A percentile compares a stretch with the other conserved stretches of the same genome.
Conservation (phyloP, 2,113 vertebrate species). For the Rutilus rutilus region DNA sequence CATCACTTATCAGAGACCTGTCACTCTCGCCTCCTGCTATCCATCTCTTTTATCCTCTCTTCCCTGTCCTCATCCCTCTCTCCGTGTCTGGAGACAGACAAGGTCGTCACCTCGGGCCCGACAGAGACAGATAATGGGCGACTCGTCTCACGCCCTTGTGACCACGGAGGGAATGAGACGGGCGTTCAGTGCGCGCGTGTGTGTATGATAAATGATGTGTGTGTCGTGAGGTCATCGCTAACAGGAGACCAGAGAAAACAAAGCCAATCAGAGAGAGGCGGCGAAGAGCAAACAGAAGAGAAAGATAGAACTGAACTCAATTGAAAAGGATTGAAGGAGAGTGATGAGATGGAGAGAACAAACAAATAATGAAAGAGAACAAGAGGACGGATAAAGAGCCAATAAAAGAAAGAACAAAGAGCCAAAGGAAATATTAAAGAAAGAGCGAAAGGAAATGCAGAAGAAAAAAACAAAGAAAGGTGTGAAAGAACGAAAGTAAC, state of each 20-base stretch:
- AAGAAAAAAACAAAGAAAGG: not conserved
- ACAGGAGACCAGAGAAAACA: constrained; percentile 19
- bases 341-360: not conserved
- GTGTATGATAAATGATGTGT: constrained; percentile 34
- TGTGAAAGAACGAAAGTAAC: no score
- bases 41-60: constrained; percentile 43
- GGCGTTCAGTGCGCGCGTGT: not conserved
- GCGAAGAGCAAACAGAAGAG: not conserved
- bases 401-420: not conserved
- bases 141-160: constrained; percentile 17
- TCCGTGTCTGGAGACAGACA: constrained; percentile 11
- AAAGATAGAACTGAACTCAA: not conserved
- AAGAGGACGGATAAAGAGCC: not conserved
- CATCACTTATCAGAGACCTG: constrained; percentile 30
- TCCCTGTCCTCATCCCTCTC: constrained; percentile 8
- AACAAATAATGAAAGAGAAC: not conserved
- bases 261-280: not conserved
- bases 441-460: not conserved
- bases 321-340: not conserved
- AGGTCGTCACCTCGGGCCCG: constrained; percentile 36
- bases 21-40: constrained; percentile 33
- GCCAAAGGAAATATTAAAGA: not conserved
- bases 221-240: constrained; percentile 12
- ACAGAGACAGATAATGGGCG: constrained; percentile 9
- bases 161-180: not conserved